Evolutionary conservation across 1,140 invertebrate species (phyloP), one percentile per base, ranked within the genome.

Genomic region (Calycopis cecrops): DNA sequence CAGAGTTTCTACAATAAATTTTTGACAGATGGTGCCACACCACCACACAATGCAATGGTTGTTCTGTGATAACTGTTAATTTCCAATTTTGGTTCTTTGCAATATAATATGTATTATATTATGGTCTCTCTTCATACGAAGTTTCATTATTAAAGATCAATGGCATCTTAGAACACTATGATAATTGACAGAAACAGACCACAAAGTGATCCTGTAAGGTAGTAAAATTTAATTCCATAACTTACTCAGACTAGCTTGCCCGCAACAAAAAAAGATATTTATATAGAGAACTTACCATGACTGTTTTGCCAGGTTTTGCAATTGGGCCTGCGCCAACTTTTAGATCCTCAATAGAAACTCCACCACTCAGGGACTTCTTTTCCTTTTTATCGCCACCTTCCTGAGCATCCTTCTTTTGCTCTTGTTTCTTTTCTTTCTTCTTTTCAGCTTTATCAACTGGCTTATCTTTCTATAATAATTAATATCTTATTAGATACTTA

Each of bases 251-350:
- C n/a, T n/a, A n/a, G n/a, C n/a, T n/a, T n/a, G n/a, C n/a, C n/a
- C n/a, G n/a, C n/a, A n/a, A n/a, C n/a, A n/a, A n/a, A 51, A 10
- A 1, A 18, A 18, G 7, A 18, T 11, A 35, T 48, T 50, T 47
- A 48, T 21, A 40, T 55, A 37, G 17, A 35, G 34, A 12, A 65
- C 77, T 67, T 51, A 88, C 86, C 67, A 84, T 79, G 49, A 96
- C 92, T 76, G 92, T 90, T 89, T 93, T 94, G 11, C 96, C 96
- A 18, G 87, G 64, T 72, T 94, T 96, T 0, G 94, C 96, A n/a
- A 90, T 79, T 0, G 90, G 83, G 8, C 96, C 97, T 64, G 87
- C 89, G 9, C 97, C 97, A 44, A 92, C 74, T 77, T 92, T 92
- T 0, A 95, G 6, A 62, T 98, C 96, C 76, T 96, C 92, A 61